These are phyloP conservation scores for Rhynchomys soricoides DNA, from an alignment of 2,113 vertebrate species.

Conservation along the genomic window DNA sequence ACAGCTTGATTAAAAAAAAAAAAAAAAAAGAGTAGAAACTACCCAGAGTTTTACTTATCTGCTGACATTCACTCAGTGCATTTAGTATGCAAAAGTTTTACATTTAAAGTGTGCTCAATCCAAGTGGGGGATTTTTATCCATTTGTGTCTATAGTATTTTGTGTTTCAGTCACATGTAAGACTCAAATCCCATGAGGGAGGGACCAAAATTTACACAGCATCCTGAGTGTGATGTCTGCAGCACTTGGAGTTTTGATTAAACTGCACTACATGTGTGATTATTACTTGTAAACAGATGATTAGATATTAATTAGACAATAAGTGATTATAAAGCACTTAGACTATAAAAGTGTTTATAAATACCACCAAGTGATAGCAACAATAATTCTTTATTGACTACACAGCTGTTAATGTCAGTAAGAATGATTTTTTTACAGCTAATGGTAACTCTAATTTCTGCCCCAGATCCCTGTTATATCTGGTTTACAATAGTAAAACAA, in stretches of 20 bases:
- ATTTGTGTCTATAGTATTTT: conserved; percentile 16
- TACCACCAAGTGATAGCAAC: conserved; percentile 77
- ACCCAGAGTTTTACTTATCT: conserved; percentile 23
- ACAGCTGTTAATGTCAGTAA: conserved; percentile 79
- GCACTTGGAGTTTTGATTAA: conserved; percentile 80
- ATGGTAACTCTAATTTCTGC: conserved; percentile 77
- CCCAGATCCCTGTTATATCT: conserved; percentile 62
- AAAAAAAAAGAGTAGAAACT: conserved; percentile 28
- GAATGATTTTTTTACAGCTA: conserved; percentile 72
- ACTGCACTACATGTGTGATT: conserved; percentile 79
- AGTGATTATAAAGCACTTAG: conserved; percentile 83
- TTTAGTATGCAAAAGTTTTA: conserved; percentile 33
- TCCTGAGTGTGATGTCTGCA: conserved; percentile 67
- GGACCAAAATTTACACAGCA: conserved; percentile 70
- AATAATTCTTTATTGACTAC: conserved; percentile 79
- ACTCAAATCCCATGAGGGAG: conserved; percentile 40
- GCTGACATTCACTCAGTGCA: conserved; percentile 42
- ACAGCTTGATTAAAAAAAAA: no score
- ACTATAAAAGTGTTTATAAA: conserved; percentile 84
- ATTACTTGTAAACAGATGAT: conserved; percentile 83
- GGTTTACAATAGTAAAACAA: conserved; percentile 59
- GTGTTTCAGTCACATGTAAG: conserved; percentile 49
- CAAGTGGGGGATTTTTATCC: conserved; percentile 34
- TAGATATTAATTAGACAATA: conserved; percentile 84
- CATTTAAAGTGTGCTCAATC: conserved; percentile 62